A percentile compares a stretch with the other conserved stretches of the same genome.
Evolutionary conservation across 2,888 invertebrate species (phyloP).

Genomic region (Acronicta alni): DNA sequence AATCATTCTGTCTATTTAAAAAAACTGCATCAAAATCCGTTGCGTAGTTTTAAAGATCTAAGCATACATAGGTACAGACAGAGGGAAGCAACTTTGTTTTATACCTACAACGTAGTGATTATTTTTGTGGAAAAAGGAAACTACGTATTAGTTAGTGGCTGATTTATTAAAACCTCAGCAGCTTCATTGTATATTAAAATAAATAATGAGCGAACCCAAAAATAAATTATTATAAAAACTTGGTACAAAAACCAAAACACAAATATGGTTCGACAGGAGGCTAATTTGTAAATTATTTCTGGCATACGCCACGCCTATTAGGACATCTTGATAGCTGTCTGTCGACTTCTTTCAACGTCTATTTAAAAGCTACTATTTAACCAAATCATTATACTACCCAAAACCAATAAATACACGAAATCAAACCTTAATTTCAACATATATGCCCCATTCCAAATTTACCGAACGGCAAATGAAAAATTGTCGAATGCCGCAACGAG

Average conservation of each 20-base stretch:
- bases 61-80: too few species aligned
- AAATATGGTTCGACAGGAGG: conserved; percentile 64
- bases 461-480: conserved; percentile 50
- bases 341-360: conserved; percentile 88
- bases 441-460: conserved; percentile 45
- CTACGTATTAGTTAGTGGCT: conserved; percentile 14
- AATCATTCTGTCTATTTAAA: too few species aligned
- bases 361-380: conserved; percentile 83
- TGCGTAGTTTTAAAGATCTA: too few species aligned
- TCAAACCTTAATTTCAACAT: conserved; percentile 56
- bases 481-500: conserved; percentile 66
- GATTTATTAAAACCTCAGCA: conserved; percentile 41
- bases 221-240: conserved; percentile 51
- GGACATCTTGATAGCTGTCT: conserved; percentile 86
- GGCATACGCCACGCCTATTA: conserved; percentile 86
- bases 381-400: conserved; percentile 15
- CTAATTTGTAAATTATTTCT: conserved; percentile 87
- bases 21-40: too few species aligned
- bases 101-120: too few species aligned
- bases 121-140: conserved; percentile 17
- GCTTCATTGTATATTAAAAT: conserved; percentile 41
- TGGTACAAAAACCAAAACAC: conserved; percentile 40
- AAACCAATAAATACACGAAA: conserved; percentile 42
- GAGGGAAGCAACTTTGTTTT: too few species aligned
- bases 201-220: conserved; percentile 55